Conservation (phyloP, 53 echinoderm and acorn worm genomes). For the Henricia sp. region DNA sequence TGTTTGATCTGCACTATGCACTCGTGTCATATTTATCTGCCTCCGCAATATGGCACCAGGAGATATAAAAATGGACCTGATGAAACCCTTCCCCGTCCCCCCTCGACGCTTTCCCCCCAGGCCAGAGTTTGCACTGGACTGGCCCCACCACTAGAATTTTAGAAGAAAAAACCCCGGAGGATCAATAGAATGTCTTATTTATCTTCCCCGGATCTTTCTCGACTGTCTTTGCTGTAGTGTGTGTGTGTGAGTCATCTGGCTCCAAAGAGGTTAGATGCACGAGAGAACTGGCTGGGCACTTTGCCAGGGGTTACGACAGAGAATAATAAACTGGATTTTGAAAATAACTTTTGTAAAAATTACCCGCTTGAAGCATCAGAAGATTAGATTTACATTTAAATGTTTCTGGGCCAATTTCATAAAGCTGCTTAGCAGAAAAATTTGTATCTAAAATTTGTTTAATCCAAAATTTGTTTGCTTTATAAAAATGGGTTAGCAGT, state of each 20-base stretch:
- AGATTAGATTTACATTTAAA: too few species aligned
- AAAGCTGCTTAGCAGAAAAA: too few species aligned
- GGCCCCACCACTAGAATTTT: background rate
- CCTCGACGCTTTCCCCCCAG: background rate
- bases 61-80: slow-evolving; percentile 4
- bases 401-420: too few species aligned
- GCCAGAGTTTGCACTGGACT: background rate
- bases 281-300: too few species aligned
- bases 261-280: background rate
- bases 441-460: too few species aligned
- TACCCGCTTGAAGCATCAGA: too few species aligned
- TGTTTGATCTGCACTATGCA: background rate
- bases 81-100: background rate
- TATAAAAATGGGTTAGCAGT: too few species aligned
- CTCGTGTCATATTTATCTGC: slow-evolving; percentile 12
- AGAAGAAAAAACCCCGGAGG: background rate
- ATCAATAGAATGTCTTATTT: slow-evolving; percentile 22
- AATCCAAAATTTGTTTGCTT: too few species aligned
- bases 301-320: too few species aligned
- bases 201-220: slow-evolving; percentile 12
- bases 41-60: background rate
- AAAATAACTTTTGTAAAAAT: too few species aligned
- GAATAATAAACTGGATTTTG: too few species aligned
- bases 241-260: slow-evolving; percentile 1
- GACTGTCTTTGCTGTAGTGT: background rate